Conservation (phyloP, 2,888 invertebrate genomes). For the Urechis unicinctus region DNA sequence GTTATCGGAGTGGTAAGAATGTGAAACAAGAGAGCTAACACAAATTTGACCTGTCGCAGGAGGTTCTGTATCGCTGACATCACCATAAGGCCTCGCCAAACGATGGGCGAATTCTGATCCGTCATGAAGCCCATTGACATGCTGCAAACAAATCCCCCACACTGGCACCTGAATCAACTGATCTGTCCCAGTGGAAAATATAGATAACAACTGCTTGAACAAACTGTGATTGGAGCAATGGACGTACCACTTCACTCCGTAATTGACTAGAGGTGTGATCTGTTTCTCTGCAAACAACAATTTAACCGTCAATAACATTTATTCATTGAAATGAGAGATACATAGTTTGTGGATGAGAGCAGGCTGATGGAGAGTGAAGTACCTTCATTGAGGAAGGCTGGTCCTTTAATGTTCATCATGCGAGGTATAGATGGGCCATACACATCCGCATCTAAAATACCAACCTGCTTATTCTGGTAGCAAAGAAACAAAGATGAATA, state of each 20-base stretch:
- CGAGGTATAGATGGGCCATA: constrained; percentile 90
- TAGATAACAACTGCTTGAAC: background rate
- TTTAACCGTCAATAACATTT: background rate
- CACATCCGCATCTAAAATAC: constrained; percentile 86
- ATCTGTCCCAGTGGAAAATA: background rate
- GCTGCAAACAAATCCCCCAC: constrained; percentile 52
- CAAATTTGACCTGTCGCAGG: constrained; percentile 58
- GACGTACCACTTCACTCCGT: constrained; percentile 82
- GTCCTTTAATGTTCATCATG: constrained; percentile 86
- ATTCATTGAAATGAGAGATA: no score
- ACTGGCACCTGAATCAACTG: background rate
- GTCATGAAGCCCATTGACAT: constrained; percentile 89
- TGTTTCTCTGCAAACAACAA: constrained; percentile 58
- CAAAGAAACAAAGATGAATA: background rate
- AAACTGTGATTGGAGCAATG: background rate
- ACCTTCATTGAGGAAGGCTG: constrained; percentile 69
- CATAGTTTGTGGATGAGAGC: background rate
- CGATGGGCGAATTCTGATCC: constrained; percentile 74
- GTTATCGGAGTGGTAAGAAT: no score
- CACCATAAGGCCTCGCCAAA: constrained; percentile 94
- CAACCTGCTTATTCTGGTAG: constrained; percentile 55
- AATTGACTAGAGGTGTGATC: constrained; percentile 83
- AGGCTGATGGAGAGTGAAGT: constrained; percentile 14
- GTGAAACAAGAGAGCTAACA: no score
- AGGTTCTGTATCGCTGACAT: constrained; percentile 88